Base-by-base conservation (phyloP, 2,113 vertebrate species). In the Mirza zaza region DNA sequence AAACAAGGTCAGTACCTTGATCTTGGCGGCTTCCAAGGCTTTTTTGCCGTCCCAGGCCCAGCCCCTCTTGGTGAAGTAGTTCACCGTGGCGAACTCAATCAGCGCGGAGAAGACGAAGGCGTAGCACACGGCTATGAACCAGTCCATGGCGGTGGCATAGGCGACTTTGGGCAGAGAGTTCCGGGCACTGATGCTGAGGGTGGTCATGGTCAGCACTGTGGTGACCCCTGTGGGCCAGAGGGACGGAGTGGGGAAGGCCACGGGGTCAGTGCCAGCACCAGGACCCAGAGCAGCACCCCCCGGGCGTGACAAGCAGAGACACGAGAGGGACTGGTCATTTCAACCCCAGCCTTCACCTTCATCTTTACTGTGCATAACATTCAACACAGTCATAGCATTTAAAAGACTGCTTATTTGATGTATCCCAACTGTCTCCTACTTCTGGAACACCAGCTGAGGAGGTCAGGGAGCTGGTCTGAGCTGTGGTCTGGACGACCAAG, bases 31-130 rank as follows among this genome's bases (percentile, higher is more conserved):
- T 97, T 99, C 99, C 98, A 99, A 98, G 11, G 99, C 99, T 96
- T 99, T 99, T 96, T 99, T 99, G n/a, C 99, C 99, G 86, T 99
- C 99, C 99, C 99, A 99, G 32, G 99, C 99, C 99, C 99, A 99
- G 97, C 99, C 99, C 97, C 99, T 98, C 98, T 99, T 99, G 87
- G 99, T 99, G 97, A 99, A 99, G 98, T 99, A 99, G 98, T 99
- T 99, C 84, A 99, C 99, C 0, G 99, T 99, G 87, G 99, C 99
- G 71, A 99, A 99, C 98, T 99, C 99, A 55, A 99, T 99, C 92
- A 99, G 98, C 6, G 99, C 99, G 2, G 99, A 99, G 98, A 99
- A 99, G 67, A 99, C 99, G 23, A 99, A 99, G 73, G 99, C 99
- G 3, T 99, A 99, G 98, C 99, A 99, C 84, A 99, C 99, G 0